Conservation (phyloP, 2,888 invertebrate genomes). For the Loripinus fragilis region DNA sequence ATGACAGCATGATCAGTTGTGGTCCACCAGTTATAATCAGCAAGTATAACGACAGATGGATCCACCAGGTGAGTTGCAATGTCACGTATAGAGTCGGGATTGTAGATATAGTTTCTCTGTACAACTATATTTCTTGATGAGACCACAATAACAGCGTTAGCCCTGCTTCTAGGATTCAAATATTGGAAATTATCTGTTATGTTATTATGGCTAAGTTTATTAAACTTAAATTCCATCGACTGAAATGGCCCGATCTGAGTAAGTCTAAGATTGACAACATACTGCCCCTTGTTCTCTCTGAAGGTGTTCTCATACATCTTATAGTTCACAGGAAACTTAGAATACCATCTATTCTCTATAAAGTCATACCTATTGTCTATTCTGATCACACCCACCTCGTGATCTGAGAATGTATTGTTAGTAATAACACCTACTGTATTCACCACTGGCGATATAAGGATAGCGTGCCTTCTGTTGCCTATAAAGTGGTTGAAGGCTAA, state of each 20-base stretch:
- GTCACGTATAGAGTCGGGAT: conserved; percentile 95
- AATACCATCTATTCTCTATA: conserved; percentile 79
- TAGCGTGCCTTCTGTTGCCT: conserved; percentile 79
- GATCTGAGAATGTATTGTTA: conserved; percentile 94
- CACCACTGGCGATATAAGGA: conserved; percentile 80
- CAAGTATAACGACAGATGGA: conserved; percentile 96
- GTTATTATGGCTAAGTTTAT: conserved; percentile 93
- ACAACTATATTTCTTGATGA: conserved; percentile 95
- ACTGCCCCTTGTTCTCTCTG: conserved; percentile 93
- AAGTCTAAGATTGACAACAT: conserved; percentile 93
- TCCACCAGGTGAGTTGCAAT: conserved; percentile 97
- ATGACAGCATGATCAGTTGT: conserved; percentile 69
- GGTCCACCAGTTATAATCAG: conserved; percentile 97
- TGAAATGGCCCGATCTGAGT: conserved; percentile 94
- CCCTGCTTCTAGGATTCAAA: conserved; percentile 94
- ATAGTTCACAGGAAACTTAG: conserved; percentile 79
- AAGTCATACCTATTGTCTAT: conserved; percentile 89
- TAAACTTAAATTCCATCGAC: conserved; percentile 92
- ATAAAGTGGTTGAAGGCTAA: conserved; percentile 79
- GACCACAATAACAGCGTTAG: conserved; percentile 95
- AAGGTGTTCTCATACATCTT: conserved; percentile 89
- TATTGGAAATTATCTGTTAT: conserved; percentile 93
- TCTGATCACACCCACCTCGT: conserved; percentile 91
- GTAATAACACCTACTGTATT: conserved; percentile 84
- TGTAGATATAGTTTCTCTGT: conserved; percentile 93